phyloP scores from a whole-genome alignment of 2,888 invertebrate species.

The Drosophila fulvimacula region DNA sequence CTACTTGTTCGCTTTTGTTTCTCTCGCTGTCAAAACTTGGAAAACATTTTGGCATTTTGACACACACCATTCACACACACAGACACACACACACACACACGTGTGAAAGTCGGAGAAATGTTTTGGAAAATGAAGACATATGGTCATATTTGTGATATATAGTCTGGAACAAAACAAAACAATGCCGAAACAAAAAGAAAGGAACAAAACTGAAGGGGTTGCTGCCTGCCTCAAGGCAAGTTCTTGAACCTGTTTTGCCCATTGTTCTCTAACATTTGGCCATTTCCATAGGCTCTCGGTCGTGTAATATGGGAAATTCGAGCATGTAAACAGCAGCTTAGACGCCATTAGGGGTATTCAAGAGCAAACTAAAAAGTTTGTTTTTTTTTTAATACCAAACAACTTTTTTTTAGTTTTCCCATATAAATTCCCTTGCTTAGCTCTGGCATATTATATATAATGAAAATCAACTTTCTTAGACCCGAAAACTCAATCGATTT shows the following conservation, averaged over 20 bases:
- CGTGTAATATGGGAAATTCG: slow-evolving; percentile 20
- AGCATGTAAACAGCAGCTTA: slow-evolving; percentile 14
- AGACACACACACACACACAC: slow-evolving; percentile 20
- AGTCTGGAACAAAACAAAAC: neutral
- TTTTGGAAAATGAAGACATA: slow-evolving; percentile 60
- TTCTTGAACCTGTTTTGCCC: slow-evolving; percentile 34
- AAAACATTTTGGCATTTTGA: slow-evolving; percentile 62
- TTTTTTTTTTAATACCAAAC: too few species aligned
- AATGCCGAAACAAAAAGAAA: too few species aligned
- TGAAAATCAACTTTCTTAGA: neutral
- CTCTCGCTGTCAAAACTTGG: slow-evolving; percentile 43
- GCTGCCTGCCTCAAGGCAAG: slow-evolving; percentile 18
- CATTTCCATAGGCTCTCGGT: neutral
- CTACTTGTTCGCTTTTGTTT: slow-evolving; percentile 10
- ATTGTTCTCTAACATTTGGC: neutral
- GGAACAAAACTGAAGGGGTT: slow-evolving; percentile 41
- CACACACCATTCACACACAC: slow-evolving; percentile 51
- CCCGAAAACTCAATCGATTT: neutral
- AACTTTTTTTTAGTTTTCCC: neutral
- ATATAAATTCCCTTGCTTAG: neutral
- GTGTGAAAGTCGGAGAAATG: slow-evolving; percentile 35
- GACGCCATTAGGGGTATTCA: slow-evolving; percentile 1
- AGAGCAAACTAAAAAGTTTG: neutral
- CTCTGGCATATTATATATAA: neutral
- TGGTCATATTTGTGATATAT: slow-evolving; percentile 39